Conservation (phyloP, 2,888 invertebrate genomes). For the Drosophila monieri region DNA sequence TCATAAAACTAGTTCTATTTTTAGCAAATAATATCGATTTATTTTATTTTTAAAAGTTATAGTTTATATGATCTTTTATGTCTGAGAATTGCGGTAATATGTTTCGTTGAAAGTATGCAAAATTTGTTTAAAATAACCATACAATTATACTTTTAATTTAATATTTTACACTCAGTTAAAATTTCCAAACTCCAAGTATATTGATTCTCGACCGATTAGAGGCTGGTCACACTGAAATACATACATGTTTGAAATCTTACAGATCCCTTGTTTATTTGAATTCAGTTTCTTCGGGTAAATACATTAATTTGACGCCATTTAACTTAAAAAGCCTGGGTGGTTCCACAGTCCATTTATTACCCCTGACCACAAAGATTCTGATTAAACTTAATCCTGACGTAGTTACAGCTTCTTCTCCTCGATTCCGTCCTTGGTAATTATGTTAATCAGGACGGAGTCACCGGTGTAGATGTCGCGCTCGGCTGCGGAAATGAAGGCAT, state of each 20-base stretch:
- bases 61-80: neutral
- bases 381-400: constrained; percentile 90
- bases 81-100: neutral
- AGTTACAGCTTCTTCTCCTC: constrained; percentile 89
- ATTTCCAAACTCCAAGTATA: neutral
- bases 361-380: constrained; percentile 2
- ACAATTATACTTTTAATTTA: neutral
- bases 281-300: constrained; percentile 27
- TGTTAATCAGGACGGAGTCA: constrained; percentile 93
- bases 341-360: constrained; percentile 6
- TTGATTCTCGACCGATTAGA: neutral
- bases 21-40: neutral
- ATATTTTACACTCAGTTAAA: neutral
- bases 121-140: neutral
- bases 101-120: neutral
- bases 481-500: constrained; percentile 98
- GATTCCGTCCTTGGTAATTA: constrained; percentile 95
- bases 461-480: constrained; percentile 99
- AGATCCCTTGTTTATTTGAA: constrained; percentile 52
- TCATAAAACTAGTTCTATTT: neutral
- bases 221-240: constrained; percentile 13
- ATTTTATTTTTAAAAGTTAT: neutral
- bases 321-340: constrained; percentile 31
- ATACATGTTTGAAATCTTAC: constrained; percentile 15
- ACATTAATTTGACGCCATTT: constrained; percentile 58